Base-by-base conservation (phyloP, 64 coral and sea anemone genomes). In the Pocillopora damicornis region DNA sequence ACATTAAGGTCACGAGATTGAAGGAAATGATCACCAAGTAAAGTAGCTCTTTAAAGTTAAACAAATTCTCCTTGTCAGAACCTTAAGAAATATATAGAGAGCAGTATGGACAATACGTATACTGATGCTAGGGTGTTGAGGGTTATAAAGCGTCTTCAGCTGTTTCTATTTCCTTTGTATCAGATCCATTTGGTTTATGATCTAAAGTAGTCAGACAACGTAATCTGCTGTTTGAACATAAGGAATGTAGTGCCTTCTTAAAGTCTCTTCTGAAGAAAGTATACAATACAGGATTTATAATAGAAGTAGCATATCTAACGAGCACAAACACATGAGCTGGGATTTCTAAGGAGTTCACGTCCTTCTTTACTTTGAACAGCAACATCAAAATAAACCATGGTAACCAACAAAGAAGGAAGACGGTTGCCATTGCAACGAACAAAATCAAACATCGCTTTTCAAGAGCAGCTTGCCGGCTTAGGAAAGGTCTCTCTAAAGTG, bases 211-310 rank as follows among this genome's bases (percentile, higher is more conserved):
- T 68, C 5, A 37, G 0, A 14, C 16, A 38, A 18, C 1, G 15
- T 25, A 37, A 36, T 71, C 63, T 34, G 2, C 20, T 68, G 10
- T 11, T 51, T 42, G 2, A 9, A 22, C 68, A 68, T 13, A 83
- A 69, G 10, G 86, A 87, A 9, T 75, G 59, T 15, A 87, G 45
- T 18, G 90, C 82, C 36, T 42, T 69, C 66, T 76, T 86, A 63
- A 91, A 91, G 86, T 91, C 90, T 7, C 90, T 74, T 61, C 84
- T 91, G 51, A 91, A 91, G 66, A 91, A 91, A 13, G 90, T 91
- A 42, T 91, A 91, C n/a, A 91, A 63, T 16, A 91, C 20, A 57
- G 90, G 90, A 38, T 91, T 91, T 61, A 87, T 86, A 74, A 91
- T 79, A 30, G 81, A 91, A 9, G 90, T 91, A 15, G 75, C 35